These are phyloP conservation scores for Girardinichthys multiradiatus DNA, from an alignment of 2,113 vertebrate species.

Conservation along the genomic window DNA sequence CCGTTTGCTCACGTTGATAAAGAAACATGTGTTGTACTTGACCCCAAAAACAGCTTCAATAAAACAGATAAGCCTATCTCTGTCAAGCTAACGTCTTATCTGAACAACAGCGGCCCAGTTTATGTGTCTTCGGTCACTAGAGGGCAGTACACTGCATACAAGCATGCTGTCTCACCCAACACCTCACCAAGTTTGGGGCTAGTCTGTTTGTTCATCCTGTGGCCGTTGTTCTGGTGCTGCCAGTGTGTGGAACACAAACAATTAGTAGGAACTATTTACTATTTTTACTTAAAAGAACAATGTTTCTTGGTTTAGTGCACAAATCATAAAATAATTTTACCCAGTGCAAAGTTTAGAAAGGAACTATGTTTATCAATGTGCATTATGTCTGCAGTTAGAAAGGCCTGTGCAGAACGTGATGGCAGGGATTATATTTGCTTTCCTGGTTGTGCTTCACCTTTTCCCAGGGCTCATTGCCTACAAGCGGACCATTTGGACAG, in stretches of 20 bases:
- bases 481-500: constrained; percentile 82
- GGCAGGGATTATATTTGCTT: constrained; percentile 76
- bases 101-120: constrained; percentile 37
- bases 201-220: constrained; percentile 83
- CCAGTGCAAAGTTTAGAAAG: too few relatives aligned
- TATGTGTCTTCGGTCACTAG: constrained; percentile 69
- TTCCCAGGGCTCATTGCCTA: constrained; percentile 79
- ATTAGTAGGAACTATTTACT: neutral
- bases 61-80: constrained; percentile 55
- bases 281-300: neutral
- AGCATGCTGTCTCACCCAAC: constrained; percentile 79
- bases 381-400: constrained; percentile 58
- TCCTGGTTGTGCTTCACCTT: constrained; percentile 78
- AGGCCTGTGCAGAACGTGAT: constrained; percentile 67
- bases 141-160: constrained; percentile 71
- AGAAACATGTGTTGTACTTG: neutral
- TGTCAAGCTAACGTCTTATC: constrained; percentile 69
- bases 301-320: neutral
- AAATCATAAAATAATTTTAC: too few relatives aligned
- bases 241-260: constrained; percentile 63
- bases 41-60: constrained; percentile 56
- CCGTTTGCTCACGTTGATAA: neutral
- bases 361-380: neutral
- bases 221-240: constrained; percentile 79
- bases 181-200: constrained; percentile 86